These are phyloP conservation scores for Trinorchestia longiramus DNA, from an alignment of 1,140 invertebrate genomes.

Conservation along the genomic window DNA sequence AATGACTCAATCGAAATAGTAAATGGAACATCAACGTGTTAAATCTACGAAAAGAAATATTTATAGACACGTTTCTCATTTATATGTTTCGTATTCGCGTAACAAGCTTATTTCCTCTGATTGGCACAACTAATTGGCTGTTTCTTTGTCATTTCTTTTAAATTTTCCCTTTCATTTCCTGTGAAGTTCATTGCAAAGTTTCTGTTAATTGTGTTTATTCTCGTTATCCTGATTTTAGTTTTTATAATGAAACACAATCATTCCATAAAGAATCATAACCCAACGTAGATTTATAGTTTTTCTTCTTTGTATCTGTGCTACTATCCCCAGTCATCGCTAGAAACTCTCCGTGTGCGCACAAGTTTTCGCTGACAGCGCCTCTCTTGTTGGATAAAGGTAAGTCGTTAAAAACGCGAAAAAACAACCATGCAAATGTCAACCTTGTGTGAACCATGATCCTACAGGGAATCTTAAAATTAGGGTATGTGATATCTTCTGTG, in stretches of 20 bases:
- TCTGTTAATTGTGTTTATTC: neutral
- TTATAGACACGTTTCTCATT: neutral
- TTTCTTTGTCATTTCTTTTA: neutral
- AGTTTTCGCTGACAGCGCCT: neutral
- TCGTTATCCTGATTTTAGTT: neutral
- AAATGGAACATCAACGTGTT: neutral
- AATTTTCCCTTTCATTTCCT: neutral
- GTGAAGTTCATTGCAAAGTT: neutral
- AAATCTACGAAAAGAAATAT: neutral
- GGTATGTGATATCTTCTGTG: neutral
- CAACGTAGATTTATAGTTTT: slow-evolving; percentile 1
- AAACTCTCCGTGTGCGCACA: neutral
- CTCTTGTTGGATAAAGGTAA: neutral
- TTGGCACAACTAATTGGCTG: neutral
- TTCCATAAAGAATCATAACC: slow-evolving; percentile 2
- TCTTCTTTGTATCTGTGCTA: slow-evolving; percentile 9
- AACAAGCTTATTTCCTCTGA: neutral
- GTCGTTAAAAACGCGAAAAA: neutral
- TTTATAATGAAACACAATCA: slow-evolving; percentile 6
- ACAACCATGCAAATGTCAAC: neutral
- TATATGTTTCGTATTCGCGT: neutral
- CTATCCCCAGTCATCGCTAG: slow-evolving; percentile 2
- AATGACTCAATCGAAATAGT: neutral
- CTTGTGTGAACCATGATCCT: neutral
- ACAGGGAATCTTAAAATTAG: neutral